A percentile compares a stretch with the other conserved stretches of the same genome.
Evolutionary conservation across 2,888 invertebrate species (phyloP).

Genomic region (Drosophila sordidula): DNA sequence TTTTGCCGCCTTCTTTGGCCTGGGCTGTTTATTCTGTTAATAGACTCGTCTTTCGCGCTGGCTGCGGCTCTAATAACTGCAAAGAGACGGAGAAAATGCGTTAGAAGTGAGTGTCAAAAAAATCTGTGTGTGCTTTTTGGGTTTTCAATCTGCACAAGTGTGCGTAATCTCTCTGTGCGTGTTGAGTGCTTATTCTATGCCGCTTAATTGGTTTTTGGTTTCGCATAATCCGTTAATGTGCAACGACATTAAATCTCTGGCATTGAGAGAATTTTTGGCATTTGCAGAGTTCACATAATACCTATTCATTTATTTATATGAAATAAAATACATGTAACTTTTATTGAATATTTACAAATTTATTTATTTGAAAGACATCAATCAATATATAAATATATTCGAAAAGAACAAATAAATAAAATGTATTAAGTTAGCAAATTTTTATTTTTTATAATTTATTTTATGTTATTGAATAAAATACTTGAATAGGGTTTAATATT

Average conservation of each 20-base stretch:
- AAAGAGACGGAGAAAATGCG: constrained; percentile 60
- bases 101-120: constrained; percentile 51
- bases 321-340: too few relatives aligned
- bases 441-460: too few relatives aligned
- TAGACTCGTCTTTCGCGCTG: constrained; percentile 60
- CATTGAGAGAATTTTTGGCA: neutral
- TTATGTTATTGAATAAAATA: too few relatives aligned
- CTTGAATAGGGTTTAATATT: too few relatives aligned
- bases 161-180: constrained; percentile 3
- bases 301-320: too few relatives aligned
- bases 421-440: too few relatives aligned
- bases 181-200: constrained; percentile 6
- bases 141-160: constrained; percentile 35
- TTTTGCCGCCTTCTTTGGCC: constrained; percentile 20
- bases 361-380: too few relatives aligned
- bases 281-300: neutral
- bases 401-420: too few relatives aligned
- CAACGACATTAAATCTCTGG: constrained; percentile 20
- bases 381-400: too few relatives aligned
- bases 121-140: constrained; percentile 48
- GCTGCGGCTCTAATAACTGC: constrained; percentile 57
- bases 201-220: constrained; percentile 52
- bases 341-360: too few relatives aligned
- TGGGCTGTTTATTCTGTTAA: constrained; percentile 67
- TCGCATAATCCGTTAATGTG: constrained; percentile 39